Percentiles rank a stretch among this genome's conserved stretches.
Conservation (phyloP, 2,797 vertebrate species). For the Brachymystax lenok region DNA sequence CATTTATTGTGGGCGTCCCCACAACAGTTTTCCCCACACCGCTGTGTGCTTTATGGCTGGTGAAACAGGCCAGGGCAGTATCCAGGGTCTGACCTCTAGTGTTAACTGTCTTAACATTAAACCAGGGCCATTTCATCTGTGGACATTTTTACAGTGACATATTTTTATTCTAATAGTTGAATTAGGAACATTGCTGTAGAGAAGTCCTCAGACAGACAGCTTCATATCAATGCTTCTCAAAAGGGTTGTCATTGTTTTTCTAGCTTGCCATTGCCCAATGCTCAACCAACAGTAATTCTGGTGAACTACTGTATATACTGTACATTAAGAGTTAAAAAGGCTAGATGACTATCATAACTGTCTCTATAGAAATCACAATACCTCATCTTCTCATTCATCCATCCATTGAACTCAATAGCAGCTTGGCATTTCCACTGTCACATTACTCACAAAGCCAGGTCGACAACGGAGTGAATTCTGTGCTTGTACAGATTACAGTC, state of each 20-base stretch:
- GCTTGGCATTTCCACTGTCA: not conserved
- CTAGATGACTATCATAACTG: not conserved
- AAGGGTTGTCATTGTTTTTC: too few species aligned
- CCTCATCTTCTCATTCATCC: not conserved
- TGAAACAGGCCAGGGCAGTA: not conserved
- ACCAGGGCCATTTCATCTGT: not conserved
- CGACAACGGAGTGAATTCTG: slow-evolving; percentile 44
- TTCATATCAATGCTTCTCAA: too few species aligned
- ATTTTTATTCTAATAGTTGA: not conserved
- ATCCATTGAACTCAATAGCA: slow-evolving; percentile 13
- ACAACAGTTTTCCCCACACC: not conserved
- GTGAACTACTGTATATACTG: too few species aligned
- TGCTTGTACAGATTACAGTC: slow-evolving; percentile 47
- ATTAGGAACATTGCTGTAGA: not conserved
- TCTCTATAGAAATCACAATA: not conserved
- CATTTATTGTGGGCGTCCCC: not conserved
- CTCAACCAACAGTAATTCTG: too few species aligned
- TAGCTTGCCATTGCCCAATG: too few species aligned
- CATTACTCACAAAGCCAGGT: slow-evolving; percentile 15
- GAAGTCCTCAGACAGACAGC: too few species aligned
- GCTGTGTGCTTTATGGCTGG: not conserved
- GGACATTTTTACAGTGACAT: not conserved
- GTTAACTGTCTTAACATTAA: not conserved
- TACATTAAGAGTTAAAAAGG: too few species aligned
- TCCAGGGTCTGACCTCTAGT: not conserved